Evolutionary conservation across 1,140 invertebrate genomes (phyloP).

Genomic region (Maconellicoccus hirsutus): DNA sequence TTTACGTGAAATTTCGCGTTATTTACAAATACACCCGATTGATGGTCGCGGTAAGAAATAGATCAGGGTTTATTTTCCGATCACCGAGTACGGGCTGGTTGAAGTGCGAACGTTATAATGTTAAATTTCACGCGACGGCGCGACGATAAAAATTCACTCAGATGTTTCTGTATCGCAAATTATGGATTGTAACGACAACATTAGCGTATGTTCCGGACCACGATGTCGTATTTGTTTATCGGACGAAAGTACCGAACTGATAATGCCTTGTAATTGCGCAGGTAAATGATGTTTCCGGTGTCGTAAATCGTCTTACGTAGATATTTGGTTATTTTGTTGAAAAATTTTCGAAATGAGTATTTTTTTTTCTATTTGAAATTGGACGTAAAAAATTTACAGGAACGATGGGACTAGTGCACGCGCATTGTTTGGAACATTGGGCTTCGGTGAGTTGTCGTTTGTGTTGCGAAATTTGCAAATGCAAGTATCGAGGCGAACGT

Average conservation of each 20-base stretch:
- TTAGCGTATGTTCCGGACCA: neutral
- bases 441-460: slow-evolving; percentile 2
- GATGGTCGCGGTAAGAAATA: too few relatives aligned
- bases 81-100: too few relatives aligned
- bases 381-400: too few relatives aligned
- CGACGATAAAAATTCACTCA: too few relatives aligned
- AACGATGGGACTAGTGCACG: neutral
- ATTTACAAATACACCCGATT: too few relatives aligned
- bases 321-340: neutral
- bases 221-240: slow-evolving; percentile 10
- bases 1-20: too few relatives aligned
- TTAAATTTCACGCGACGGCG: too few relatives aligned
- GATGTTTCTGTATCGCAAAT: neutral
- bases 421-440: neutral
- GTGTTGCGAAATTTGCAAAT: slow-evolving; percentile 16
- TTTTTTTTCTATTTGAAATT: neutral
- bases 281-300: neutral
- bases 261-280: neutral
- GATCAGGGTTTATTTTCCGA: too few relatives aligned
- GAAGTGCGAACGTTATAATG: too few relatives aligned
- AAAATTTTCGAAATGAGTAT: neutral
- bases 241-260: neutral
- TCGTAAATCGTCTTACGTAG: too few relatives aligned
- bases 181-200: neutral
- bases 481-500: neutral